phyloP scores from a whole-genome alignment of 2,888 invertebrate species.

The Mythimna impura region DNA sequence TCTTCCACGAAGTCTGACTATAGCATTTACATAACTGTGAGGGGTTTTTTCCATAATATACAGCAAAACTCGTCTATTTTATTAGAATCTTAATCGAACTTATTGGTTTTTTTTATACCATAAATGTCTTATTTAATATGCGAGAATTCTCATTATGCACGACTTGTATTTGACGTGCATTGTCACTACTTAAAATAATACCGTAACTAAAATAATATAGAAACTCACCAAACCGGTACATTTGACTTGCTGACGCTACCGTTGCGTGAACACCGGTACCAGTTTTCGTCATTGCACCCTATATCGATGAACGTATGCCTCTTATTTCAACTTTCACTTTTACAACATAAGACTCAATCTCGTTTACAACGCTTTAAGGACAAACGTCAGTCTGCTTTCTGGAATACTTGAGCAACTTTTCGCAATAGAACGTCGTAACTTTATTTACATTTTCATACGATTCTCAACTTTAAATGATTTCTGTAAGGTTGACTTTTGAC shows the following conservation, averaged over 20 bases:
- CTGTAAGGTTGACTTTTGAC: neutral
- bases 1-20: constrained; percentile 15
- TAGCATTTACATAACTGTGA: constrained; percentile 19
- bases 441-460: neutral
- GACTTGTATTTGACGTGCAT: neutral
- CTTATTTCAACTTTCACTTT: constrained; percentile 14
- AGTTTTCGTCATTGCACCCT: constrained; percentile 57
- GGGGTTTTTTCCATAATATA: neutral
- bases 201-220: constrained; percentile 29
- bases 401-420: constrained; percentile 36
- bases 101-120: neutral
- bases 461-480: rapidly evolving
- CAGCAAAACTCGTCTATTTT: neutral
- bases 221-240: constrained; percentile 53
- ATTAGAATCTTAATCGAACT: neutral
- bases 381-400: constrained; percentile 48
- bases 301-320: constrained; percentile 28
- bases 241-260: constrained; percentile 65
- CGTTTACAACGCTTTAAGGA: neutral
- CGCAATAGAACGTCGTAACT: constrained; percentile 22
- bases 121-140: neutral
- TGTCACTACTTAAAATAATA: constrained; percentile 11
- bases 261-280: constrained; percentile 56
- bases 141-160: neutral
- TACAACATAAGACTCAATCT: constrained; percentile 34